phyloP scores from a whole-genome alignment of 2,888 invertebrate genomes.

The Hemithea aestivaria region DNA sequence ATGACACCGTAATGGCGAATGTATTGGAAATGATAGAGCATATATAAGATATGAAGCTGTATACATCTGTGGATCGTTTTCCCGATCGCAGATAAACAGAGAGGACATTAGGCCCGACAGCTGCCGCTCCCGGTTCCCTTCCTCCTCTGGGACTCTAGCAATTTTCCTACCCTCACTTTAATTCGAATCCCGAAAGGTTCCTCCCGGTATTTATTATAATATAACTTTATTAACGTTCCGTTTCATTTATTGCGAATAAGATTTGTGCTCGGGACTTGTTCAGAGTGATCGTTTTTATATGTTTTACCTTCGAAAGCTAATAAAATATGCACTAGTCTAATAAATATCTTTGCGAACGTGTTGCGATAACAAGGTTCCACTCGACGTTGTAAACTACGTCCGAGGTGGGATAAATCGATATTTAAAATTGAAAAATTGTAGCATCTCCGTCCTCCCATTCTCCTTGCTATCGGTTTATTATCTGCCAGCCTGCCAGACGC shows the following conservation, averaged over 20 bases:
- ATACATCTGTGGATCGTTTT: slow-evolving; percentile 48
- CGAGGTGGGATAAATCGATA: slow-evolving; percentile 41
- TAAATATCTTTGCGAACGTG: slow-evolving; percentile 50
- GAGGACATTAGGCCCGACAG: slow-evolving; percentile 70
- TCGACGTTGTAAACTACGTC: slow-evolving; percentile 43
- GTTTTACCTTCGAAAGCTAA: slow-evolving; percentile 52
- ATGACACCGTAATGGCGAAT: slow-evolving; percentile 28
- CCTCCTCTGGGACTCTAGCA: slow-evolving; percentile 69
- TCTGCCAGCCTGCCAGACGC: too few relatives aligned
- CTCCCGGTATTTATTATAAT: slow-evolving; percentile 75
- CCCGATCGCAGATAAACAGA: slow-evolving; percentile 72
- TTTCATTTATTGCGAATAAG: slow-evolving; percentile 57
- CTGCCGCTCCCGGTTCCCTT: slow-evolving; percentile 54
- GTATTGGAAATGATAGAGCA: slow-evolving; percentile 24
- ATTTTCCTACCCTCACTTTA: slow-evolving; percentile 76
- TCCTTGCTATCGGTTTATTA: too few relatives aligned
- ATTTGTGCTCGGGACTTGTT: slow-evolving; percentile 50
- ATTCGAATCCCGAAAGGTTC: slow-evolving; percentile 75
- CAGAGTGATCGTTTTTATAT: slow-evolving; percentile 55
- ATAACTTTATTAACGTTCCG: slow-evolving; percentile 71
- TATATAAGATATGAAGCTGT: slow-evolving; percentile 42
- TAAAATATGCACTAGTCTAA: slow-evolving; percentile 59
- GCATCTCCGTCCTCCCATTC: slow-evolving; percentile 1
- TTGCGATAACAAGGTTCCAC: slow-evolving; percentile 46
- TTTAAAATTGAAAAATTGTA: slow-evolving; percentile 19